A percentile compares a stretch with the other conserved stretches of the same genome.
Evolutionary conservation across 2,113 vertebrate species (phyloP).

Genomic region (human (Homo sapiens)): DNA sequence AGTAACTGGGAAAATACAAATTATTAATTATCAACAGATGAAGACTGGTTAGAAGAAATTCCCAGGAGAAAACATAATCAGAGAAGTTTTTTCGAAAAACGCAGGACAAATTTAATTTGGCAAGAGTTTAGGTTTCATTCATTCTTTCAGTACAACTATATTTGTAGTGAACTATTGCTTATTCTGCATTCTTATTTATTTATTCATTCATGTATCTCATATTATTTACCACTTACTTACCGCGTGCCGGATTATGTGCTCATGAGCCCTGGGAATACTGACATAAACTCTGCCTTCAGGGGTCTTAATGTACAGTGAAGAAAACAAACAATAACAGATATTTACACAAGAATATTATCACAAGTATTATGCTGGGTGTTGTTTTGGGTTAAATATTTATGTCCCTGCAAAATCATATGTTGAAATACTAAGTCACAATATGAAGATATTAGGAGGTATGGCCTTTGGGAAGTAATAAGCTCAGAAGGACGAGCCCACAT

Average conservation of each 20-base stretch:
- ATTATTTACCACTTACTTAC: background rate
- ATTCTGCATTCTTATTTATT: background rate
- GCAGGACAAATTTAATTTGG: background rate
- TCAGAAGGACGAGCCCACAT: background rate
- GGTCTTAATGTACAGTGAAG: background rate
- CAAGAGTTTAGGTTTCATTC: background rate
- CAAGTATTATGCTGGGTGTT: background rate
- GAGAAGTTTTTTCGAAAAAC: background rate
- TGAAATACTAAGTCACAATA: background rate
- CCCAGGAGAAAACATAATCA: background rate
- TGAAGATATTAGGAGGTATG: background rate
- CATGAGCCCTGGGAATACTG: background rate
- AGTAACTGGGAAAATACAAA: background rate
- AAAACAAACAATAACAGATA: background rate
- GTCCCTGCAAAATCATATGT: background rate
- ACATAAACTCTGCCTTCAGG: background rate
- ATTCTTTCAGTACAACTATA: background rate
- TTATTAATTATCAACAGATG: background rate
- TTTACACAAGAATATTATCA: background rate
- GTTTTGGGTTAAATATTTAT: background rate
- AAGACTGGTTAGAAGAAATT: background rate
- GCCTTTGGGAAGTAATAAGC: background rate
- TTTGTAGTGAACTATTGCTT: background rate
- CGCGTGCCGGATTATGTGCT: background rate
- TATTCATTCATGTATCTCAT: background rate